Conservation (phyloP, 1,140 invertebrate genomes). For the Laupala kohalensis region DNA sequence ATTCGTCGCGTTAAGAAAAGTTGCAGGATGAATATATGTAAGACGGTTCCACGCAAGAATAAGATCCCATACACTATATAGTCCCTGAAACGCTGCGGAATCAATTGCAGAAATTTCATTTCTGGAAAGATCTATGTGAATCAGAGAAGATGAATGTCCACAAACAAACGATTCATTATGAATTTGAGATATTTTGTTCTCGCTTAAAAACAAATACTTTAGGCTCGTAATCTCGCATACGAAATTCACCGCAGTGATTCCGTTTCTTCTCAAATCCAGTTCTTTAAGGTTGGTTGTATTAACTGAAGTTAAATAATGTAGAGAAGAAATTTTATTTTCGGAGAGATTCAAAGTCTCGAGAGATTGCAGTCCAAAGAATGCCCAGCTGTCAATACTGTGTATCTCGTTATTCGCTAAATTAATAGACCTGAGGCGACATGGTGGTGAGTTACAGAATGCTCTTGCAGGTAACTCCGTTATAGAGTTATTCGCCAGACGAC, state of each 20-base stretch:
- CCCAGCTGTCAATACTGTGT: background rate
- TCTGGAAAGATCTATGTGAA: background rate
- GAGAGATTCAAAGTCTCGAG: background rate
- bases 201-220: background rate
- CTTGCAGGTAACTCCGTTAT: background rate
- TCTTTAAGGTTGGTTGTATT: background rate
- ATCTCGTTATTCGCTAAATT: background rate
- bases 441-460: background rate
- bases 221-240: background rate
- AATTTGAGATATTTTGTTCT: background rate
- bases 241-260: background rate
- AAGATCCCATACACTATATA: background rate
- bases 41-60: background rate
- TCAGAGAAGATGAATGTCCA: background rate
- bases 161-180: background rate
- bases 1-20: background rate
- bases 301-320: background rate
- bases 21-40: background rate
- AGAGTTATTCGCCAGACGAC: background rate
- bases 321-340: background rate
- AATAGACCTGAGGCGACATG: background rate
- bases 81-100: background rate
- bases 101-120: background rate
- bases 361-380: background rate
- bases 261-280: background rate